Evolutionary conservation across 2,113 vertebrate species (phyloP).

Genomic region (Regulus satrapa): DNA sequence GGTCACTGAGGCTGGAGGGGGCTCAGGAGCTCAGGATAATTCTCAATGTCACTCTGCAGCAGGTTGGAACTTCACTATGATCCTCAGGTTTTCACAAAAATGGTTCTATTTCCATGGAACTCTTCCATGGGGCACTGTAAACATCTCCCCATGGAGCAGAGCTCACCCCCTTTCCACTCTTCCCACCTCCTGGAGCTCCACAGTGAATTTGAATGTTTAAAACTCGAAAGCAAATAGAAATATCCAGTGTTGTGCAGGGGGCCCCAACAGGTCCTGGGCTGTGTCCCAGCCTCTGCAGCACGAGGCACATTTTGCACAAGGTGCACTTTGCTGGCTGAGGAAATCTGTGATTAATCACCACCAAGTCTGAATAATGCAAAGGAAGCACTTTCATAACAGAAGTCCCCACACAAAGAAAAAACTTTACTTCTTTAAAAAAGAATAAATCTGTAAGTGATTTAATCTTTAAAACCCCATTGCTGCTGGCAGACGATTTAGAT

Average conservation of each 20-base stretch:
- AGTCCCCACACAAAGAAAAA: background rate
- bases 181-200: background rate
- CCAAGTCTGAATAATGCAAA: background rate
- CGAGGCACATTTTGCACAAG: background rate
- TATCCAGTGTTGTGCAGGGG: background rate
- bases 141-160: background rate
- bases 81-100: background rate
- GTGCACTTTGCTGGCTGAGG: background rate
- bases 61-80: background rate
- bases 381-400: background rate
- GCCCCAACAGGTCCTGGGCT: background rate
- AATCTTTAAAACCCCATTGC: background rate
- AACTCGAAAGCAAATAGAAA: background rate
- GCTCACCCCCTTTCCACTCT: background rate
- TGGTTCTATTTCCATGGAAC: background rate
- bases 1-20: background rate
- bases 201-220: background rate
- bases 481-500: background rate
- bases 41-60: background rate
- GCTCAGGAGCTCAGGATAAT: background rate
- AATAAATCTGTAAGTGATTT: background rate
- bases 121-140: background rate
- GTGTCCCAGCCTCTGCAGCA: background rate
- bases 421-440: background rate
- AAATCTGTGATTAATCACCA: background rate